Percentiles rank a stretch among this genome's conserved stretches.
phyloP scores from a whole-genome alignment of 2,797 vertebrate species.

The Octomys mimax region DNA sequence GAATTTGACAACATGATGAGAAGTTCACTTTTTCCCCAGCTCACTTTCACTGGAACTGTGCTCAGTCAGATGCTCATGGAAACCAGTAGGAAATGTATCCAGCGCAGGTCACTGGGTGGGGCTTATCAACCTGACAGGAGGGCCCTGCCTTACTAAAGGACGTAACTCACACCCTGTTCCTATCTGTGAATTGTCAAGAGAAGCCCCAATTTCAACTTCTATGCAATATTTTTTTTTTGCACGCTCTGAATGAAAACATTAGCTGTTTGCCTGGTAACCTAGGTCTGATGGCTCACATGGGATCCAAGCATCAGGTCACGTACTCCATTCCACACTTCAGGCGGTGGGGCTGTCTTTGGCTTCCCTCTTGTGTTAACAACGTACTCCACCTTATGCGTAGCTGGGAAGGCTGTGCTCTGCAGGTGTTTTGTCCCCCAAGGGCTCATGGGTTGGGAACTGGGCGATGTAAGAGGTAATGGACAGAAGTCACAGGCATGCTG shows the following conservation, averaged over 20 bases:
- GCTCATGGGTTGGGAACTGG: background rate
- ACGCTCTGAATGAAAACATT: background rate
- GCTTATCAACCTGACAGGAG: background rate
- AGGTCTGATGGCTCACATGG: background rate
- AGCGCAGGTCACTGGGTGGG: background rate
- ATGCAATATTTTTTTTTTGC: background rate
- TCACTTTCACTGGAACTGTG: constrained; percentile 1
- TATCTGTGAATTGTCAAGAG: background rate
- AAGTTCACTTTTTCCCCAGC: constrained; percentile 7
- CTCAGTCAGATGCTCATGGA: background rate
- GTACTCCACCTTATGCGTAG: background rate
- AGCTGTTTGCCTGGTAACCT: background rate
- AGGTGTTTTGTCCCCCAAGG: background rate
- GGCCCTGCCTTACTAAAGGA: background rate
- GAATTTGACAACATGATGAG: background rate
- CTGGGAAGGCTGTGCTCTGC: background rate
- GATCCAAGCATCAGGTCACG: background rate
- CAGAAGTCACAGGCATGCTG: background rate
- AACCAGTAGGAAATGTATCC: background rate
- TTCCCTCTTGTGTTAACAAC: background rate
- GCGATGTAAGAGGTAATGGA: background rate
- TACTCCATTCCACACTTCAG: background rate
- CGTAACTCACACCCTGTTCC: background rate
- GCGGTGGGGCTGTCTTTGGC: background rate
- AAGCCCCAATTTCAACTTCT: background rate